A percentile compares a stretch with the other conserved stretches of the same genome.
Conservation (phyloP, 2,797 vertebrate genomes). For the Podargus strigoides region DNA sequence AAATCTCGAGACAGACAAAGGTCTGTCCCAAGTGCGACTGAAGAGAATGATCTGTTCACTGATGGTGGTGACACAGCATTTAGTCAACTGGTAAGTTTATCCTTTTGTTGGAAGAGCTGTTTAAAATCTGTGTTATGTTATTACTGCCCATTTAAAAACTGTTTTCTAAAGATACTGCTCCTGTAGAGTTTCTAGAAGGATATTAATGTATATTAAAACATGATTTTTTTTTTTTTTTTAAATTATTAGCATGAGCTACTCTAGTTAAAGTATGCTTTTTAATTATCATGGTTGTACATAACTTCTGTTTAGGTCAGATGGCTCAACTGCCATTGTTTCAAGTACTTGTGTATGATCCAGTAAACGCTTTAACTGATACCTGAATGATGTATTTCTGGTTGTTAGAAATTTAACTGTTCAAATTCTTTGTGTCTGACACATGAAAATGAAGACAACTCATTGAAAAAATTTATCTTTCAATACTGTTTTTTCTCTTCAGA, state of each 20-base stretch:
- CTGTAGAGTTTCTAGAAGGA: background rate
- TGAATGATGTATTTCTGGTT: background rate
- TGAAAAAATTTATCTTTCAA: background rate
- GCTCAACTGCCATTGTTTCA: background rate
- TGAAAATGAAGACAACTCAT: background rate
- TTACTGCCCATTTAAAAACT: background rate
- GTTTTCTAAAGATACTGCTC: background rate
- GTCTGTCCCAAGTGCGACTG: slow-evolving; percentile 49
- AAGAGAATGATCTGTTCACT: slow-evolving; percentile 73
- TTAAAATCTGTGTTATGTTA: background rate
- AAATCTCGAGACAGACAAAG: slow-evolving; percentile 67
- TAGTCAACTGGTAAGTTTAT: slow-evolving; percentile 77
- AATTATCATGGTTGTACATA: background rate
- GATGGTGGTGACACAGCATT: slow-evolving; percentile 73
- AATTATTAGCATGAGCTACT: background rate
- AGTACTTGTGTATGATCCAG: background rate
- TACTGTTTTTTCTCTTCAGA: slow-evolving; percentile 63
- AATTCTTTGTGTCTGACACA: background rate
- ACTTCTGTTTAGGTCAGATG: background rate
- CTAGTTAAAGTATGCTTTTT: background rate
- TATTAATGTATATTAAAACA: fast-evolving
- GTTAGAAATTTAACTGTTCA: background rate
- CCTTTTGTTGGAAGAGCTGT: background rate
- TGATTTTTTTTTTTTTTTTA: background rate
- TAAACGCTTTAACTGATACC: background rate